Evolutionary conservation across 1,140 invertebrate species (phyloP).

Genomic region (Mesaphorura yosii): DNA sequence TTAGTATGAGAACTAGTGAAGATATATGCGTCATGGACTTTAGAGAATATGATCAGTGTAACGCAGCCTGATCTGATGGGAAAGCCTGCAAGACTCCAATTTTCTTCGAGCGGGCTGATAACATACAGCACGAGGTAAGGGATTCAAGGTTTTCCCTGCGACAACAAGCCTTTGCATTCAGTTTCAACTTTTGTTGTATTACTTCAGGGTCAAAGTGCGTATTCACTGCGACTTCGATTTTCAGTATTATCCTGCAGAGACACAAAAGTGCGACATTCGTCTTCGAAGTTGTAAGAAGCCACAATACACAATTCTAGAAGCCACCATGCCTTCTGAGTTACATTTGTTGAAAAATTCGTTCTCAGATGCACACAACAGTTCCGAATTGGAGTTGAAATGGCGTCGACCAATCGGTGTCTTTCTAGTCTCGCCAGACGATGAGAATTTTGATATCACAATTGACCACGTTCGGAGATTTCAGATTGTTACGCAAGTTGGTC

Average conservation of each 20-base stretch:
- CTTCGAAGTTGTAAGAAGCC: neutral
- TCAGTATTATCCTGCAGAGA: neutral
- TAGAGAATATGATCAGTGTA: slow-evolving; percentile 3
- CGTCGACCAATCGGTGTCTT: slow-evolving; percentile 1
- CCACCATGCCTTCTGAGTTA: neutral
- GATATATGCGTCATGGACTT: too few species aligned
- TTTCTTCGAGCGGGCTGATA: slow-evolving; percentile 6
- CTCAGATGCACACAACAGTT: too few species aligned
- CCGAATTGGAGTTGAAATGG: neutral
- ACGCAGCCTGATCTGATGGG: slow-evolving; percentile 2
- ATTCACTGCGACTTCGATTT: neutral
- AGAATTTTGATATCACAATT: slow-evolving; percentile 11
- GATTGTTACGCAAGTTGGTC: neutral
- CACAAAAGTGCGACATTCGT: neutral
- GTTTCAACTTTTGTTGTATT: neutral
- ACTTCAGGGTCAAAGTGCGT: neutral
- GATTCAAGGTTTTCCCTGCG: neutral
- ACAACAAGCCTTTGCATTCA: neutral
- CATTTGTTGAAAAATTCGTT: neutral
- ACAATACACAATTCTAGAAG: neutral
- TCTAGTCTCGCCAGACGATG: slow-evolving; percentile 5
- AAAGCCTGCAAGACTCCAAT: slow-evolving; percentile 1
- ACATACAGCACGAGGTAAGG: slow-evolving; percentile 1
- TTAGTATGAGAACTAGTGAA: too few species aligned
- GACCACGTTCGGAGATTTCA: neutral